phyloP scores from a whole-genome alignment of 2,797 vertebrate species.

The Spondyliosoma cantharus region DNA sequence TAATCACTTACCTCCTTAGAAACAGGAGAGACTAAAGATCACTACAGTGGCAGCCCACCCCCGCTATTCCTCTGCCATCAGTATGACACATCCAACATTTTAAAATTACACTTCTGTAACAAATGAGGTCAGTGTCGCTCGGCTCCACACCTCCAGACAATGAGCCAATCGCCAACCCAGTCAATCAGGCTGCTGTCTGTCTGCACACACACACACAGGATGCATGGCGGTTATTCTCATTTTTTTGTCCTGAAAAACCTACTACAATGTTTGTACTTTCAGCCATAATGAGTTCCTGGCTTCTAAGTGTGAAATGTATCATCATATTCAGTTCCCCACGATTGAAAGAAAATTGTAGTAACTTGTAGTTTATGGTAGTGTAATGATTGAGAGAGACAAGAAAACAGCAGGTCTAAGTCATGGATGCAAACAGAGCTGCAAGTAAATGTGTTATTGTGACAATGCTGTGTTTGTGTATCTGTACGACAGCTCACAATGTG shows the following conservation, averaged over 20 bases:
- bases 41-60: conserved; percentile 23
- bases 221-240: conserved; percentile 32
- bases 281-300: conserved; percentile 3
- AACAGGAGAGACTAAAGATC: conserved; percentile 18
- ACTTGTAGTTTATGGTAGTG: background rate
- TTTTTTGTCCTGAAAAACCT: conserved; percentile 8
- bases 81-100: conserved; percentile 60
- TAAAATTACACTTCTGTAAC: conserved; percentile 62
- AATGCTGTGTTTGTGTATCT: background rate
- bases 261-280: conserved; percentile 13
- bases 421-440: background rate
- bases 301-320: conserved; percentile 20
- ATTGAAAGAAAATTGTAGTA: conserved; percentile 1
- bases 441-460: background rate
- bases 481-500: background rate
- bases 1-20: conserved; percentile 6
- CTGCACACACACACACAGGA: conserved; percentile 1
- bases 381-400: conserved; percentile 10
- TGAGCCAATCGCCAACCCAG: conserved; percentile 32
- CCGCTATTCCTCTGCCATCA: conserved; percentile 28
- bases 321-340: background rate
- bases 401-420: conserved; percentile 7
- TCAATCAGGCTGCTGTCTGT: conserved; percentile 43
- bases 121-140: conserved; percentile 58
- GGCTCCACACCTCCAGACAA: conserved; percentile 32